These are phyloP conservation scores for Serinus canaria DNA, from an alignment of 2,113 vertebrate species.

Conservation along the genomic window DNA sequence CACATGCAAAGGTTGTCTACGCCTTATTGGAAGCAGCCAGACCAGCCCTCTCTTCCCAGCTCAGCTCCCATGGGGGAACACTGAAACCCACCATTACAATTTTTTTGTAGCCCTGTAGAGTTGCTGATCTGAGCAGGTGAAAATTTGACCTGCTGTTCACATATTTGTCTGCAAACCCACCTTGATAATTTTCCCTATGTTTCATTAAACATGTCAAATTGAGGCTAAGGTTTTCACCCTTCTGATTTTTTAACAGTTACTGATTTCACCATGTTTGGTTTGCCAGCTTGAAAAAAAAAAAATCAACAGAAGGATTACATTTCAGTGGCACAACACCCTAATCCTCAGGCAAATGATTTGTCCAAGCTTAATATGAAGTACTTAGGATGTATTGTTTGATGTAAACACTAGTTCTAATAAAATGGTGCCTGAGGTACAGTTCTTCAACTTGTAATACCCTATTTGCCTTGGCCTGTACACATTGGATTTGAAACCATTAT, in stretches of 20 bases:
- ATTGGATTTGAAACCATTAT: conserved; percentile 81
- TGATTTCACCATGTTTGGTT: conserved; percentile 92
- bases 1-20: fast-evolving
- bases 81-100: fast-evolving
- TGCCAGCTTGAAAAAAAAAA: conserved; percentile 90
- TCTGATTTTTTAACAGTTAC: conserved; percentile 55
- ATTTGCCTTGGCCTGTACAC: conserved; percentile 87
- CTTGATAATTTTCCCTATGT: background rate
- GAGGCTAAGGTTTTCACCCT: background rate
- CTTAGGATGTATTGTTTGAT: conserved; percentile 97
- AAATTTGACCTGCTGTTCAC: background rate
- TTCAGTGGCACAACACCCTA: conserved; percentile 93
- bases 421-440: conserved; percentile 91
- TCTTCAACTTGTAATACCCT: conserved; percentile 93
- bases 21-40: fast-evolving
- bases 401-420: conserved; percentile 98
- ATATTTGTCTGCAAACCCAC: background rate
- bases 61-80: background rate
- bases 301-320: conserved; percentile 92
- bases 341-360: conserved; percentile 99
- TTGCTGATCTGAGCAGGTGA: background rate
- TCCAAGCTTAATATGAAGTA: conserved; percentile 98
- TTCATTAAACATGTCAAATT: background rate
- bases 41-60: background rate
- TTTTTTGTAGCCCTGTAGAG: background rate